Base-by-base conservation (phyloP, 2,888 invertebrate species). In the Clepsis dumicolana region DNA sequence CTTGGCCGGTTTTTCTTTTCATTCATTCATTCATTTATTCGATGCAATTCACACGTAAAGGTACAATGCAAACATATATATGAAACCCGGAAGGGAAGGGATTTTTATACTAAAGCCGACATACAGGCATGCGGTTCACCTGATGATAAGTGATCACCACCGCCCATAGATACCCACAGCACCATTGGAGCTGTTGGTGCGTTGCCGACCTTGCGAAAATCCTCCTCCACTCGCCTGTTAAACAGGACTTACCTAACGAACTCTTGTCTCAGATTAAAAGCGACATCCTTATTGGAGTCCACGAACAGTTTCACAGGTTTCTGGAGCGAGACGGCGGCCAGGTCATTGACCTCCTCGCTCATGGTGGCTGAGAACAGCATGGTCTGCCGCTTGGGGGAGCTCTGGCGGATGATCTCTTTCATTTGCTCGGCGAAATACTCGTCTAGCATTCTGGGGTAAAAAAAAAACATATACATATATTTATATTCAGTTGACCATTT, bases 381-480 rank as follows among this genome's bases (percentile, higher is more conserved):
- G 0, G 99, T 99, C 90, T 99, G 99, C 10, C 99, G 94, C 16
- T 97, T 98, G 67, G 96, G 95, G 0, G 98, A 95, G 87, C 99
- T 99, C 78, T 98, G 97, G 18, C 96, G 96, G 60, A 99, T 97
- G 78, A 99, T 98, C 90, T 99, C 99, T 83, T 98, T 99, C 98
- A 99, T 98, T 89, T 99, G 99, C 76, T 99, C 99, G 0, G 98
- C 98, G 93, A 99, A 99, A 88, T 98, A 98, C 84, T 99, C 99
- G 88, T 99, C 99, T 74, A 99, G 89, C 98, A 99, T 99, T 77
- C 98, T 96, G 82, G 12, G 18, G 2, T n/a, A n/a, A n/a, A n/a
- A n/a, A n/a, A n/a, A n/a, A n/a, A n/a, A n/a, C n/a, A n/a, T n/a
- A n/a, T n/a, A n/a, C n/a, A n/a, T n/a, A n/a, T n/a, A n/a, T n/a